phyloP scores from a whole-genome alignment of 2,113 vertebrate genomes.

The Meleagris gallopavo region DNA sequence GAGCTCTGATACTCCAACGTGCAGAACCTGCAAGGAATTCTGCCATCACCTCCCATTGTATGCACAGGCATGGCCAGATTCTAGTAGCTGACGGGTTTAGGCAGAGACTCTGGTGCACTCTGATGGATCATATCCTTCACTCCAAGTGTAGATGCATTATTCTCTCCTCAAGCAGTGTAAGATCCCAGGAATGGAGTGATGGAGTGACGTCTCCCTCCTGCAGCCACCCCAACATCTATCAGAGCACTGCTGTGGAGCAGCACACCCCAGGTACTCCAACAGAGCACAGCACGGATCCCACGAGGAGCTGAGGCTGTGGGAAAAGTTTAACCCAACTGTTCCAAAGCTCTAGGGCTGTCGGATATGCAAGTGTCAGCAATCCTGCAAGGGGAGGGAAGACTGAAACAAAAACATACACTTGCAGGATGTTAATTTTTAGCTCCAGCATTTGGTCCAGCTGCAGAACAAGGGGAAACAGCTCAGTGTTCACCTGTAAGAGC shows the following conservation, averaged over 20 bases:
- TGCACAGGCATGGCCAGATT: fast-evolving
- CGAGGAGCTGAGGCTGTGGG: too few species aligned
- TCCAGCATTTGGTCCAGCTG: too few species aligned
- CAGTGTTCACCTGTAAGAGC: not conserved
- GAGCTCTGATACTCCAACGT: not conserved
- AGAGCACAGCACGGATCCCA: too few species aligned
- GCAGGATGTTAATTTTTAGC: too few species aligned
- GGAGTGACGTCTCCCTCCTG: not conserved
- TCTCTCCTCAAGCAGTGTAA: not conserved
- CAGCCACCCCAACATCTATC: not conserved
- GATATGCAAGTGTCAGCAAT: too few species aligned
- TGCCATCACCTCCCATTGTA: fast-evolving
- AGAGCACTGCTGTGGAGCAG: not conserved
- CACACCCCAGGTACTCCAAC: too few species aligned
- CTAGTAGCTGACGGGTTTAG: not conserved
- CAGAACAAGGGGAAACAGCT: not conserved
- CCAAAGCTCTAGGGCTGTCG: too few species aligned
- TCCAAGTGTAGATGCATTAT: not conserved
- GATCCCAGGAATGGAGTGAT: not conserved
- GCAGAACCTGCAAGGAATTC: not conserved
- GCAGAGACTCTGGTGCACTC: not conserved
- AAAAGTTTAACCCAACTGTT: too few species aligned
- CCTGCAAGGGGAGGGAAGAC: too few species aligned
- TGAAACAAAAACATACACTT: too few species aligned
- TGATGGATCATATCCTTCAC: not conserved